Evolutionary conservation across 1,140 invertebrate species (phyloP), one percentile per base, ranked within the genome.

Genomic region (Drosophila orena): DNA sequence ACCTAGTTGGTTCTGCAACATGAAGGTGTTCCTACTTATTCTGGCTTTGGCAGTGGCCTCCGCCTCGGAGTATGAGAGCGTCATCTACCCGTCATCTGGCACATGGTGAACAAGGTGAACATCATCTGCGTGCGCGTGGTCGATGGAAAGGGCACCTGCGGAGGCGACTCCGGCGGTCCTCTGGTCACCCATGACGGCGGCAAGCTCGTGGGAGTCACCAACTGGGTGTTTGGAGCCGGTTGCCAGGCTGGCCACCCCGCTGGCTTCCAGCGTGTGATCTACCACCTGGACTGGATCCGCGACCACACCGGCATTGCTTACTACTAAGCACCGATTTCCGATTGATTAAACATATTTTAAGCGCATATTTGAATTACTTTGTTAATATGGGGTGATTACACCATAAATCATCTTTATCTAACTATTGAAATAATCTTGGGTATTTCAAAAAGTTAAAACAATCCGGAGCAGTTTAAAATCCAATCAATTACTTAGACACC

Each of bases 131-230:
- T 72, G 24, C 46, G 68, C 27, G 61, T 65, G 0, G 30, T 37
- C 3, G 27, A 57, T n/a, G 80, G 73, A 35, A 71, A 27, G 50
- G 75, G 72, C 4, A 83, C 79, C 1, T 86, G 83, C 61, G 66
- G 77, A 8, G 94, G 94, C 58, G 94, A 94, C 89, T 93, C 93
- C 58, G 94, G 94, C 54, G 94, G 94, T 35, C 92, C 93, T 4
- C 75, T 94, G 44, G 88, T 92, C 1, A 92, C 93, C 35, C 61
- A 77, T 4, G 93, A 93, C 55, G 61, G 56, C 4, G 27, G 42
- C 15, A 91, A 91, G 3, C 86, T 93, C 22, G 89, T 94, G 15
- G 94, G 94, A 35, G 85, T 94, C 20, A 91, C 93, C 5, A 94
- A 79, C 40, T 69, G 38, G 38, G 66, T 68, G 3, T 54, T 61